phyloP scores from a whole-genome alignment of 1,140 invertebrate genomes.

The Luehdorfia chinensis region DNA sequence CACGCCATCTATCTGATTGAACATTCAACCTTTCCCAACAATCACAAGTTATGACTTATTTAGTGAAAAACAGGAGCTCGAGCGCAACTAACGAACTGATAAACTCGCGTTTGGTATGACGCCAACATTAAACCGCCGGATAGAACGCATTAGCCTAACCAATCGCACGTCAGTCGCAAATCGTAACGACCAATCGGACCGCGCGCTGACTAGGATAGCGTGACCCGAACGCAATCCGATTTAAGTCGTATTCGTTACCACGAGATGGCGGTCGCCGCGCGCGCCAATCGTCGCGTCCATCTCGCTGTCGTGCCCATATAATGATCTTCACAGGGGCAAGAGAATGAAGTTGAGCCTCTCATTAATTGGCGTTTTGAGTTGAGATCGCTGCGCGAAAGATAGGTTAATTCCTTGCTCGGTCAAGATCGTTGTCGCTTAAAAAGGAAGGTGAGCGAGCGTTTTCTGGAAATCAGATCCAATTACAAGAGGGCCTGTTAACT shows the following conservation, averaged over 20 bases:
- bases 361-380: constrained; percentile 76
- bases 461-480: constrained; percentile 77
- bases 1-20: constrained; percentile 74
- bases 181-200: constrained; percentile 66
- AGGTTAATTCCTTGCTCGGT: constrained; percentile 73
- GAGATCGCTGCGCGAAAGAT: constrained; percentile 74
- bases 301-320: constrained; percentile 75
- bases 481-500: constrained; percentile 70
- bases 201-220: constrained; percentile 69
- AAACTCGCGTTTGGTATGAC: constrained; percentile 67
- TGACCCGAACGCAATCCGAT: constrained; percentile 75
- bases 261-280: constrained; percentile 63
- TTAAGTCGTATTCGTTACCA: constrained; percentile 69
- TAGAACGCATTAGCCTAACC: constrained; percentile 54
- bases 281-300: constrained; percentile 73
- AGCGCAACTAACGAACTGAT: constrained; percentile 70
- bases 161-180: constrained; percentile 57
- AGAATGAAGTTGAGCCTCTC: constrained; percentile 76
- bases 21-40: constrained; percentile 65
- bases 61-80: constrained; percentile 68
- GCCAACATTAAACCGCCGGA: constrained; percentile 58
- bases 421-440: constrained; percentile 75
- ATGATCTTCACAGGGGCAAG: constrained; percentile 74
- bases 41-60: constrained; percentile 75
- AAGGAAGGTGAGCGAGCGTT: constrained; percentile 73